These are phyloP conservation scores for Spinus olivaceus DNA, from an alignment of 2,797 vertebrate species.

Conservation along the genomic window DNA sequence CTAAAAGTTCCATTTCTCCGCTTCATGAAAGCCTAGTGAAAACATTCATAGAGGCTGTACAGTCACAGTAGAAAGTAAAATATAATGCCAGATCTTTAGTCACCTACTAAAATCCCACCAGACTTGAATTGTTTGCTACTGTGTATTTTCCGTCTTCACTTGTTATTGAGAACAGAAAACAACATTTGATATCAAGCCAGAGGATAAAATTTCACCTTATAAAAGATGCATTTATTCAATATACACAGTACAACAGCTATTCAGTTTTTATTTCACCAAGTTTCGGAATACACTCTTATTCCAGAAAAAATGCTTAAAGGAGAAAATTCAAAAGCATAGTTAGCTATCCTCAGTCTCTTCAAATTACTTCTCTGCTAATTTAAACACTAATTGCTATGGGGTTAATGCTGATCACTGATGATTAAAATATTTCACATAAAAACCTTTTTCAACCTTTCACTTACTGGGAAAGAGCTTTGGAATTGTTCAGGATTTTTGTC, in stretches of 20 bases:
- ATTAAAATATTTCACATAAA: neutral
- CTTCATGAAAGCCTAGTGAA: neutral
- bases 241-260: neutral
- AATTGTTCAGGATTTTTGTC: neutral
- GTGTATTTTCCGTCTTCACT: neutral
- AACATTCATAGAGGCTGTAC: neutral
- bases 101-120: neutral
- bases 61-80: neutral
- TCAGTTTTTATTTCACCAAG: neutral
- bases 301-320: neutral
- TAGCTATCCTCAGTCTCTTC: neutral
- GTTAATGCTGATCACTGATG: neutral
- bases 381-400: neutral
- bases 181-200: neutral
- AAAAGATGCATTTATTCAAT: neutral
- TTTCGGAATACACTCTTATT: neutral
- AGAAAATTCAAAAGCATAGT: neutral
- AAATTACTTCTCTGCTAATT: slow-evolving; percentile 8
- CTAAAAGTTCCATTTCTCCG: neutral
- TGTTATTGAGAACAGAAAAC: neutral
- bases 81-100: neutral
- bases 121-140: neutral
- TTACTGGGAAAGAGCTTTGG: neutral
- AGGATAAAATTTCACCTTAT: neutral
- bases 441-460: neutral